Evolutionary conservation across 2,888 invertebrate species (phyloP), one percentile per base, ranked within the genome.

Genomic region (Cephus pygmeus): DNA sequence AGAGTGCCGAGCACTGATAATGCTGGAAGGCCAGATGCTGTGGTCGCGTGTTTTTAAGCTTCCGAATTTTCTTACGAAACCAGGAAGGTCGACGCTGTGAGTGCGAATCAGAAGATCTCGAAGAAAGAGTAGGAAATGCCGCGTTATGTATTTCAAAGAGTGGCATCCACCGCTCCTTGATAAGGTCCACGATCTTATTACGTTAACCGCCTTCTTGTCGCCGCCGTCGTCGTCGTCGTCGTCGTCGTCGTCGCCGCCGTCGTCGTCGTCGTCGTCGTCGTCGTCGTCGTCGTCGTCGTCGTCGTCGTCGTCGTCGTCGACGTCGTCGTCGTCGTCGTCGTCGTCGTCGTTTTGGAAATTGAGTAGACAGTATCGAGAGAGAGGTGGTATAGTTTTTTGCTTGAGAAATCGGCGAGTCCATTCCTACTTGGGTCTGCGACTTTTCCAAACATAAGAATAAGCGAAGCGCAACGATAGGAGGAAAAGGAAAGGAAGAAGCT

Each of bases 301-400:
- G 15, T 1, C 36, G 36, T 4, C 12, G 36, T 4, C 36, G 78
- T 40, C 75, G n/a, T 12, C n/a, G 73, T 73, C 80, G 40, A 1
- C 40, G 15, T 15, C 12, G 36, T 4, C 36, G 78, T 35, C 76
- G n/a, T 15, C 30, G 71, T 69, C 73, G 33, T 12, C 74, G 74
- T 3, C 15, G 34, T 34, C 73, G 78, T 56, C 68, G 78, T 78
- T 56, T 33, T 75, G 40, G 77, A 69, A 71, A 15, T 74, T n/a
- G 23, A 40, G 15, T 40, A 15, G 15, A 40, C 15, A 6, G 40
- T 15, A 40, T 4, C 15, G 40, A 15, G 15, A 40, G 15, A 40
- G 15, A 40, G 15, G 40, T 15, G 15, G 1, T 15, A 15, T 40
- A 40, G 15, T 40, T 40, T 40, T 23, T 56, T 23, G 9, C 23